A percentile compares a stretch with the other conserved stretches of the same genome.
phyloP scores from a whole-genome alignment of 1,140 invertebrate species.

The Bacillus rossius region DNA sequence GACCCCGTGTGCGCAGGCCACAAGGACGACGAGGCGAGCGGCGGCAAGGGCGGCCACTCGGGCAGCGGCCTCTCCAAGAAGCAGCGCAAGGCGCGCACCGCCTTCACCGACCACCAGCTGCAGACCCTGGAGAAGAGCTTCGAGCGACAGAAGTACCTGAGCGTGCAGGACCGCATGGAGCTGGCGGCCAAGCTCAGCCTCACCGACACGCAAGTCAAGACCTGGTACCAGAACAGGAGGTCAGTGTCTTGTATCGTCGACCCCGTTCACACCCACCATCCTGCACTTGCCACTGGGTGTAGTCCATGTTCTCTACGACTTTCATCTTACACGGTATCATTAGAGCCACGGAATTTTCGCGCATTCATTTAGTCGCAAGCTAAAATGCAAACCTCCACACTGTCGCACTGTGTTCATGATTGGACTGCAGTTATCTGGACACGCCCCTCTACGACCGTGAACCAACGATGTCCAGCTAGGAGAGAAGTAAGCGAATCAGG shows the following conservation, averaged over 20 bases:
- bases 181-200: slow-evolving; percentile 92
- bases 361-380: too few relatives aligned
- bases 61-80: slow-evolving; percentile 73
- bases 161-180: slow-evolving; percentile 98
- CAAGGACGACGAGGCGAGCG: slow-evolving; percentile 36
- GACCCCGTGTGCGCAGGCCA: slow-evolving; percentile 35
- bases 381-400: too few relatives aligned
- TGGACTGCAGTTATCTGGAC: too few relatives aligned
- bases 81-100: slow-evolving; percentile 94
- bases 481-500: too few relatives aligned
- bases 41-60: slow-evolving; percentile 39
- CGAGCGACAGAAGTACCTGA: slow-evolving; percentile 97
- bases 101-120: slow-evolving; percentile 97
- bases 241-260: slow-evolving; percentile 35
- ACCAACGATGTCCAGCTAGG: too few relatives aligned
- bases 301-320: too few relatives aligned
- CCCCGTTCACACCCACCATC: too few relatives aligned
- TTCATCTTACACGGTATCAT: too few relatives aligned
- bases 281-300: too few relatives aligned
- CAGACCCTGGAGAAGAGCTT: slow-evolving; percentile 97
- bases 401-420: too few relatives aligned
- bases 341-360: too few relatives aligned
- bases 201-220: slow-evolving; percentile 98
- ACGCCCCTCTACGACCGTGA: too few relatives aligned
- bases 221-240: slow-evolving; percentile 99